phyloP scores from a whole-genome alignment of 2,113 vertebrate genomes.

The Urocitellus parryii region DNA sequence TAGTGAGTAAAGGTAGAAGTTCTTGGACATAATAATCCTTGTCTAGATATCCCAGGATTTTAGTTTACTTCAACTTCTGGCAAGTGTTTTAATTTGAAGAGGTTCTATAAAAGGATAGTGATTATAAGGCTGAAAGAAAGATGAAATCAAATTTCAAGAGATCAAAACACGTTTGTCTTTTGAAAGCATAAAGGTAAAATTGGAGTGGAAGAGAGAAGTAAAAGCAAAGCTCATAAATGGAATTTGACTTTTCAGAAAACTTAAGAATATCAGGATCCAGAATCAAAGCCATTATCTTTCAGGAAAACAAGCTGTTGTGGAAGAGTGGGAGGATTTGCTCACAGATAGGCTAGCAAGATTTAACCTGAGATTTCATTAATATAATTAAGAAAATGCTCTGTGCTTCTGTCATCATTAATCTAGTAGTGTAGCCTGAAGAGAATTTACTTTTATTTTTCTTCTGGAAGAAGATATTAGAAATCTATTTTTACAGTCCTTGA shows the following conservation, averaged over 20 bases:
- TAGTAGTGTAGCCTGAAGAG: neutral
- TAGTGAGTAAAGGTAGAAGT: neutral
- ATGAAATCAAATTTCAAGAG: neutral
- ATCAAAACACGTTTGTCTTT: constrained; percentile 19
- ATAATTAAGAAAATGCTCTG: constrained; percentile 18
- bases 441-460: too few species aligned
- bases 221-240: neutral
- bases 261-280: neutral
- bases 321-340: neutral
- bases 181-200: constrained; percentile 6
- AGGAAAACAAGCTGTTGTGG: neutral
- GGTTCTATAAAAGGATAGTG: neutral
- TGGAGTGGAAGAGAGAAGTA: neutral
- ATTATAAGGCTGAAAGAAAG: neutral
- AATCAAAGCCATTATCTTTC: neutral
- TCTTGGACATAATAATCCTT: neutral
- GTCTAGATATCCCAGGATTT: neutral
- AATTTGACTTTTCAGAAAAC: constrained; percentile 50
- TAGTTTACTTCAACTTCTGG: neutral
- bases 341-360: neutral
- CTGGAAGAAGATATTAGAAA: too few species aligned
- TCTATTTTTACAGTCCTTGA: neutral
- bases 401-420: neutral
- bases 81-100: neutral
- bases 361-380: neutral